Conservation (phyloP, 1,140 invertebrate species). For the Ladona fulva region DNA sequence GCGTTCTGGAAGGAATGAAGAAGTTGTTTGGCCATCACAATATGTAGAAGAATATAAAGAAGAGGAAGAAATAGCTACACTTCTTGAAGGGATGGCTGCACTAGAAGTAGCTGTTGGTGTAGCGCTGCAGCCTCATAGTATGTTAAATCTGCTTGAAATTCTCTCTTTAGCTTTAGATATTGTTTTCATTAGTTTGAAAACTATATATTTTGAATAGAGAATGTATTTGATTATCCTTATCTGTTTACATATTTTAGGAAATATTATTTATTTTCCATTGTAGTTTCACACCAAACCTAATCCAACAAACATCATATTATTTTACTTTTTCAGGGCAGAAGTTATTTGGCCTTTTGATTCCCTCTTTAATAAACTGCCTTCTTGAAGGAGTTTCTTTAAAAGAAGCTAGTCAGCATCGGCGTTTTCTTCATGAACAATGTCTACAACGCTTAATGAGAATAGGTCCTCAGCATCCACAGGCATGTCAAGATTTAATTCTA, state of each 20-base stretch:
- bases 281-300: too few species aligned
- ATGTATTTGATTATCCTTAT: too few species aligned
- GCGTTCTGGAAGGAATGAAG: neutral
- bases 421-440: slow-evolving; percentile 74
- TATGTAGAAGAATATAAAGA: neutral
- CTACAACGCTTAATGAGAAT: slow-evolving; percentile 82
- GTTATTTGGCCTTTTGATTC: neutral
- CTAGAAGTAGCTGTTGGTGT: neutral
- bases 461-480: slow-evolving; percentile 81
- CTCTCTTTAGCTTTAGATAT: too few species aligned
- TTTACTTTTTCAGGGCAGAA: slow-evolving; percentile 15
- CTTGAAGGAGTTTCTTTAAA: neutral
- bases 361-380: slow-evolving; percentile 14
- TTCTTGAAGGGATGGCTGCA: neutral
- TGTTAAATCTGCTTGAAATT: too few species aligned
- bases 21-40: neutral
- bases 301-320: neutral
- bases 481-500: neutral
- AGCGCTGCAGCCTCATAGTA: neutral
- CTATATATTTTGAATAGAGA: too few species aligned
- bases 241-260: too few species aligned
- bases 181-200: too few species aligned
- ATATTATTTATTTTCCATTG: too few species aligned
- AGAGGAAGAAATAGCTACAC: neutral
- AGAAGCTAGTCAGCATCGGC: slow-evolving; percentile 34